A percentile compares a stretch with the other conserved stretches of the same genome.
Evolutionary conservation across 2,888 invertebrate species (phyloP).

Genomic region (Cheilosia scutellata): DNA sequence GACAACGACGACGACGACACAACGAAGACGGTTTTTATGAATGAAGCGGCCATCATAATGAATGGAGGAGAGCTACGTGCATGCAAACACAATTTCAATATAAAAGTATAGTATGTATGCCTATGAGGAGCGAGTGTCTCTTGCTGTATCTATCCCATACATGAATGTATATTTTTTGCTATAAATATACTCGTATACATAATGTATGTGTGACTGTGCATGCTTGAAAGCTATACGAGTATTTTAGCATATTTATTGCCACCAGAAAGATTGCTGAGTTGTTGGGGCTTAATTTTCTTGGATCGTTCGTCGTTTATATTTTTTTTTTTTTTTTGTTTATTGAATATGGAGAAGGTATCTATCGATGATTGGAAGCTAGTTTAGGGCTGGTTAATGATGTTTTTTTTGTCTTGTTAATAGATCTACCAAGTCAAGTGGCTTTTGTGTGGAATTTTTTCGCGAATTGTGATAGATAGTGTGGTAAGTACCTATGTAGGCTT

Average conservation of each 20-base stretch:
- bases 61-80: slow-evolving; percentile 80
- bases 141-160: slow-evolving; percentile 52
- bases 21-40: slow-evolving; percentile 80
- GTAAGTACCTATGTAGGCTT: background rate
- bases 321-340: background rate
- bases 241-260: slow-evolving; percentile 68
- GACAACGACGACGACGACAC: slow-evolving; percentile 52
- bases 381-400: slow-evolving; percentile 33
- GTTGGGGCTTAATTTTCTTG: slow-evolving; percentile 23
- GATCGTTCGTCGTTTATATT: background rate
- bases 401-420: background rate
- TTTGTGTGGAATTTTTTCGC: background rate
- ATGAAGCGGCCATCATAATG: slow-evolving; percentile 82
- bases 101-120: slow-evolving; percentile 37
- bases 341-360: slow-evolving; percentile 24
- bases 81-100: slow-evolving; percentile 76
- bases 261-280: slow-evolving; percentile 41
- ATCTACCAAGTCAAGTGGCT: background rate
- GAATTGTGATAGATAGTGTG: background rate
- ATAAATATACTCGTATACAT: slow-evolving; percentile 27
- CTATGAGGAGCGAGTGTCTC: slow-evolving; percentile 24
- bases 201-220: slow-evolving; percentile 39
- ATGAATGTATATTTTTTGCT: slow-evolving; percentile 45
- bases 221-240: slow-evolving; percentile 63
- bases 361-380: slow-evolving; percentile 44